phyloP scores from a whole-genome alignment of 2,797 vertebrate species.

The Lacerta agilis region DNA sequence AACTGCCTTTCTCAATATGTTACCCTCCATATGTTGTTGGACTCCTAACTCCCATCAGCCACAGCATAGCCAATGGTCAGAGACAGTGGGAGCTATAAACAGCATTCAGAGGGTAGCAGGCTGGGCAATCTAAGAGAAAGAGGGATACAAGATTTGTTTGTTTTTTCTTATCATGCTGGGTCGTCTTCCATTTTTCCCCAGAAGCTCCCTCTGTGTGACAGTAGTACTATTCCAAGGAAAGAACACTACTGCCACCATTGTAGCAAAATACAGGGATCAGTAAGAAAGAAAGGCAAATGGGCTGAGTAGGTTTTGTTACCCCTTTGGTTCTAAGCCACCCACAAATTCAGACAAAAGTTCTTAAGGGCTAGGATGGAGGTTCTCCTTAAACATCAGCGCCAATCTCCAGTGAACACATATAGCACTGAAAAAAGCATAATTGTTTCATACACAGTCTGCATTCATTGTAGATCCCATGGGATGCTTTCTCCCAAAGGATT shows the following conservation, averaged over 20 bases:
- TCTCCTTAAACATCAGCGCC: not conserved
- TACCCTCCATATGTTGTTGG: too few relatives aligned
- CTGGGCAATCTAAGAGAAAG: too few relatives aligned
- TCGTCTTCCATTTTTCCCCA: not conserved
- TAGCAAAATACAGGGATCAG: not conserved
- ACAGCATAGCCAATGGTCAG: too few relatives aligned
- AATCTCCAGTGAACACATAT: not conserved
- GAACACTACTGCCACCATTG: not conserved
- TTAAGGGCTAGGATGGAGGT: not conserved
- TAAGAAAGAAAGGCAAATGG: not conserved
- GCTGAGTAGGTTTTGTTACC: not conserved
- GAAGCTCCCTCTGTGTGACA: not conserved
- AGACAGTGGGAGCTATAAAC: too few relatives aligned
- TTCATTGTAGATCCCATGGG: not conserved
- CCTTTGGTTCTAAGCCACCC: not conserved
- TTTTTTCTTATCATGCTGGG: not conserved
- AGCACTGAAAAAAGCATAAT: not conserved
- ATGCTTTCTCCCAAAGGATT: not conserved
- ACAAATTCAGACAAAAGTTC: not conserved
- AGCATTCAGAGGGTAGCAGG: too few relatives aligned
- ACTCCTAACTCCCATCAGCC: too few relatives aligned
- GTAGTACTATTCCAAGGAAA: not conserved
- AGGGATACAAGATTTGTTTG: not conserved
- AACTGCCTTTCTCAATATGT: not conserved
- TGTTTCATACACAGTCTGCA: not conserved